A percentile compares a stretch with the other conserved stretches of the same genome.
These are phyloP conservation scores for Halictus ligatus DNA, from an alignment of 2,888 invertebrate species.

Conservation along the genomic window DNA sequence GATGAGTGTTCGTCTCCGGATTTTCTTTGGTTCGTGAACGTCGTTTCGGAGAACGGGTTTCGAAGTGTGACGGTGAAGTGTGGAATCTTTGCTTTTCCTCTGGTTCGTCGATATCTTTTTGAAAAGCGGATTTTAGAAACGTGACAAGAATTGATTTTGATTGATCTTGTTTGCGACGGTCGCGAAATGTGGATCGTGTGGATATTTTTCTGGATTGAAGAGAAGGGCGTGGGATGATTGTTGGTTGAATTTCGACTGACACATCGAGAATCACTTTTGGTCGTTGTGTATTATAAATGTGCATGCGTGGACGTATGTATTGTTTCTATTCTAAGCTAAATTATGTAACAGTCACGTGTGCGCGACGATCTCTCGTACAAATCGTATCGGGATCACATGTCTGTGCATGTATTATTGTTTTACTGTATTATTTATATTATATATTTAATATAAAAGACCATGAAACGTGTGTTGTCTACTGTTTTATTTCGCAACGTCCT, in stretches of 20 bases:
- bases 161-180: not conserved
- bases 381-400: constrained; percentile 21
- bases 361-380: constrained; percentile 9
- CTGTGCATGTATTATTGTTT: constrained; percentile 33
- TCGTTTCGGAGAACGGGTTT: not conserved
- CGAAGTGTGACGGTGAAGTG: not conserved
- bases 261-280: constrained; percentile 17
- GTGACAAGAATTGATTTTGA: not conserved
- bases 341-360: constrained; percentile 19
- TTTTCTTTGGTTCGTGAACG: not conserved
- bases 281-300: constrained; percentile 32
- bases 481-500: constrained; percentile 21
- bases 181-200: not conserved
- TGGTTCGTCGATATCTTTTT: not conserved
- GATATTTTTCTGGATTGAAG: not conserved
- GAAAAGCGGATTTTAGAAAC: not conserved
- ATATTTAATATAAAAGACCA: constrained; percentile 56
- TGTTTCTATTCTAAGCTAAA: constrained; percentile 32
- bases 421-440: constrained; percentile 52
- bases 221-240: not conserved
- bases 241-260: constrained; percentile 5
- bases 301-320: constrained; percentile 14
- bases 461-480: constrained; percentile 19
- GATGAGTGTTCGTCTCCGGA: not conserved
- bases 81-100: not conserved